phyloP scores from a whole-genome alignment of 2,113 vertebrate species.

The Stigmatopora nigra region DNA sequence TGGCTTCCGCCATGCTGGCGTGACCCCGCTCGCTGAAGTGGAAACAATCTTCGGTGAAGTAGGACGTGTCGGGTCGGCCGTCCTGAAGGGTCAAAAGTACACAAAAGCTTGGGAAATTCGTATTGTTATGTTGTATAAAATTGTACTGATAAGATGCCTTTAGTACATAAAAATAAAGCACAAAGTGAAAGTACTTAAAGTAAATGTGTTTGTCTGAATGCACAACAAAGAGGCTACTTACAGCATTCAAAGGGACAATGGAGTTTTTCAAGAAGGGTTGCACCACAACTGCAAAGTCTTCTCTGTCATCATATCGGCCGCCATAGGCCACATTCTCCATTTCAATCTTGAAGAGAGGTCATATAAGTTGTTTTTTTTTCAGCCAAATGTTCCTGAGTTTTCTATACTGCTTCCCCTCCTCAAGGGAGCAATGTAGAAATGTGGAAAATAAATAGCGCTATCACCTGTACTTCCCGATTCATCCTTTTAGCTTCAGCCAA shows the following conservation, averaged over 20 bases:
- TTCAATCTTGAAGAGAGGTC: constrained; percentile 41
- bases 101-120: not conserved
- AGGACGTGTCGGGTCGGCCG: constrained; percentile 68
- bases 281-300: constrained; percentile 79
- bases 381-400: not conserved
- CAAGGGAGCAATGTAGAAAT: no score
- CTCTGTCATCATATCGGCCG: constrained; percentile 60
- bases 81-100: constrained; percentile 54
- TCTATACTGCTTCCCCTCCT: not conserved
- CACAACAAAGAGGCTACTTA: constrained; percentile 50
- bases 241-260: constrained; percentile 67
- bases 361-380: not conserved
- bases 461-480: constrained; percentile 77
- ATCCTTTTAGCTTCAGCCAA: constrained; percentile 74
- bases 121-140: no score
- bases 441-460: no score
- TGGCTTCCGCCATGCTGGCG: constrained; percentile 78
- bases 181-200: not conserved
- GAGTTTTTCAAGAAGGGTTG: constrained; percentile 83
- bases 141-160: no score
- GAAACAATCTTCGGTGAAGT: constrained; percentile 85
- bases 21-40: constrained; percentile 83
- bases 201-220: not conserved
- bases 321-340: constrained; percentile 60
- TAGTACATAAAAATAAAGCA: no score